Percentiles rank a stretch among this genome's conserved stretches.
Evolutionary conservation across 2,888 invertebrate species (phyloP).

Genomic region (Eupithecia centaureata): DNA sequence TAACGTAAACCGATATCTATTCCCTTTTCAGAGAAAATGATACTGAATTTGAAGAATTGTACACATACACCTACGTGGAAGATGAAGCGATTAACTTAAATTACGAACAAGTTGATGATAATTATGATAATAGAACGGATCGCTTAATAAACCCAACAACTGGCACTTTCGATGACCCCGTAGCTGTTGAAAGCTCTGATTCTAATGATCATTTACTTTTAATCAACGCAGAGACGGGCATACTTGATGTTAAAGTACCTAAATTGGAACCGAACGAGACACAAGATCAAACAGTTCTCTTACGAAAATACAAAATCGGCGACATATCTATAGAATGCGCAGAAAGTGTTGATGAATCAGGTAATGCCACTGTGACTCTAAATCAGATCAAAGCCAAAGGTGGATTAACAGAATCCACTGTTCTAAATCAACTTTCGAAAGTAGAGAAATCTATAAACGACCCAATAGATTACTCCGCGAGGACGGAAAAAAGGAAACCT

Average conservation of each 20-base stretch:
- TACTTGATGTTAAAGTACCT: not conserved
- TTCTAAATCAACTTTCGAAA: not conserved
- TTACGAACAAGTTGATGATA: not conserved
- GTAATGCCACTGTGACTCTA: not conserved
- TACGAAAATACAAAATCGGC: constrained; percentile 14
- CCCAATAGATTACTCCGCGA: not conserved
- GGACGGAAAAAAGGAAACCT: not conserved
- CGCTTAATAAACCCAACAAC: constrained; percentile 1
- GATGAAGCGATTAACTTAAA: not conserved
- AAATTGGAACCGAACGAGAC: not conserved
- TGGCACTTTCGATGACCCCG: not conserved
- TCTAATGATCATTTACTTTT: not conserved
- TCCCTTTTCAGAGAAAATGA: not conserved
- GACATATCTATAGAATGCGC: constrained; percentile 2
- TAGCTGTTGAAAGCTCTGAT: not conserved
- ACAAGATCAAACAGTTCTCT: not conserved
- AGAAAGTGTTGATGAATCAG: constrained; percentile 1
- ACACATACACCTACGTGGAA: not conserved
- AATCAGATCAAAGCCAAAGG: constrained; percentile 5
- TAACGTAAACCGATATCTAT: not conserved
- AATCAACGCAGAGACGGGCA: constrained; percentile 2
- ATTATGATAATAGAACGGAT: not conserved
- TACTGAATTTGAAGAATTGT: not conserved
- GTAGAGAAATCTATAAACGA: not conserved
- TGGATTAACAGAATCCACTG: not conserved